These are phyloP conservation scores for Syngnathus typhle DNA, from an alignment of 2,113 vertebrate genomes.

Conservation along the genomic window DNA sequence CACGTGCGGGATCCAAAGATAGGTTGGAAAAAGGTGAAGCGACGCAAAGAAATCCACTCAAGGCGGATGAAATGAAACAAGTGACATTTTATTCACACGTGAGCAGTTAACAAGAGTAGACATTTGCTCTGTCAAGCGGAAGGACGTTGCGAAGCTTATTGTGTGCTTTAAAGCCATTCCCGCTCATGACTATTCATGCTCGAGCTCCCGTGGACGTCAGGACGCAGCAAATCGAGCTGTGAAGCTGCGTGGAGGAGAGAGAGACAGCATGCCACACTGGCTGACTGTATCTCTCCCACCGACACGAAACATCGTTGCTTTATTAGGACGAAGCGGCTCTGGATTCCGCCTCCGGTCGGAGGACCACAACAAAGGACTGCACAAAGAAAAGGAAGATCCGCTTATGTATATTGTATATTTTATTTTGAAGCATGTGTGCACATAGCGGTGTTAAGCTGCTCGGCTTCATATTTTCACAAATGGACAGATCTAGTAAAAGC, in stretches of 20 bases:
- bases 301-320: conserved; percentile 43
- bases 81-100: conserved; percentile 23
- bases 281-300: conserved; percentile 39
- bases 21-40: conserved; percentile 4
- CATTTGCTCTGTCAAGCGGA: conserved; percentile 15
- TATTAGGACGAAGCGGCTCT: conserved; percentile 49
- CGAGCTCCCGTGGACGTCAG: conserved; percentile 55
- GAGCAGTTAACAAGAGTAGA: conserved; percentile 4
- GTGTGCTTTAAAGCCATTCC: conserved; percentile 25
- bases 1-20: not conserved
- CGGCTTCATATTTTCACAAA: conserved; percentile 25
- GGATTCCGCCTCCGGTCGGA: conserved; percentile 25
- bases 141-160: conserved; percentile 33
- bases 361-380: conserved; percentile 26
- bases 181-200: conserved; percentile 68
- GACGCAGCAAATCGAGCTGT: conserved; percentile 50
- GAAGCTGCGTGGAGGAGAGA: conserved; percentile 33
- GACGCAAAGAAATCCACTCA: conserved; percentile 14
- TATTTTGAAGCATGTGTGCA: conserved; percentile 37
- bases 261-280: conserved; percentile 45
- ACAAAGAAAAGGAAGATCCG: not conserved
- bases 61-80: conserved; percentile 19
- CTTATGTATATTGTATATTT: not conserved
- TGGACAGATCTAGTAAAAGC: conserved; percentile 35
- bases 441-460: conserved; percentile 35